Percentiles rank a stretch among this genome's conserved stretches.
These are phyloP conservation scores for Polydesmus complanatus DNA, from an alignment of 2,888 invertebrate species.

Conservation along the genomic window DNA sequence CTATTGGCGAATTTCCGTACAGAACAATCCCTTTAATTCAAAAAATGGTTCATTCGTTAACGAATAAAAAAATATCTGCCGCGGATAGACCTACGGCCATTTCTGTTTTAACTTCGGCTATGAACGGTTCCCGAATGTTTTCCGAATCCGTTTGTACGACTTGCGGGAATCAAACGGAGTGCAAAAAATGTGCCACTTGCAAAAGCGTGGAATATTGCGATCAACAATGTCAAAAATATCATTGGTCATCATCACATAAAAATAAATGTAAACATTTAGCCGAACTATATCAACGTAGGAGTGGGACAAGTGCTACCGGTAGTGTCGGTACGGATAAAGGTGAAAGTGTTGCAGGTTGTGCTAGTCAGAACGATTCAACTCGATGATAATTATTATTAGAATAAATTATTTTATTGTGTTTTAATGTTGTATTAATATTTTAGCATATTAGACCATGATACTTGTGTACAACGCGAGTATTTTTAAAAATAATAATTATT, in stretches of 20 bases:
- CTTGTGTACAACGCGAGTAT: too few relatives aligned
- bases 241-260: constrained; percentile 39
- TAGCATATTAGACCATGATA: too few relatives aligned
- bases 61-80: background rate
- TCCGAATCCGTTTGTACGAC: constrained; percentile 51
- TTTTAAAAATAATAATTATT: too few relatives aligned
- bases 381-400: too few relatives aligned
- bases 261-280: constrained; percentile 18
- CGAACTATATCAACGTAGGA: background rate
- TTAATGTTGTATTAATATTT: too few relatives aligned
- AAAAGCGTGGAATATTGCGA: constrained; percentile 88
- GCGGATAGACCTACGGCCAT: constrained; percentile 51
- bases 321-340: too few relatives aligned
- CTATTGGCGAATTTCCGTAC: constrained; percentile 77
- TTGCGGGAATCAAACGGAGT: constrained; percentile 58
- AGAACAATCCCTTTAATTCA: constrained; percentile 78
- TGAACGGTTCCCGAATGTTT: constrained; percentile 65
- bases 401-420: too few relatives aligned
- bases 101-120: constrained; percentile 56
- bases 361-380: too few relatives aligned
- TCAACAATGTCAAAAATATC: constrained; percentile 81
- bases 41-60: constrained; percentile 39
- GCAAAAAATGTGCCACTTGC: constrained; percentile 89
- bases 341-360: too few relatives aligned
- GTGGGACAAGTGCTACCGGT: too few relatives aligned